Base-by-base conservation (phyloP, 1,140 invertebrate genomes). In the Caenorhabditis brenneri region DNA sequence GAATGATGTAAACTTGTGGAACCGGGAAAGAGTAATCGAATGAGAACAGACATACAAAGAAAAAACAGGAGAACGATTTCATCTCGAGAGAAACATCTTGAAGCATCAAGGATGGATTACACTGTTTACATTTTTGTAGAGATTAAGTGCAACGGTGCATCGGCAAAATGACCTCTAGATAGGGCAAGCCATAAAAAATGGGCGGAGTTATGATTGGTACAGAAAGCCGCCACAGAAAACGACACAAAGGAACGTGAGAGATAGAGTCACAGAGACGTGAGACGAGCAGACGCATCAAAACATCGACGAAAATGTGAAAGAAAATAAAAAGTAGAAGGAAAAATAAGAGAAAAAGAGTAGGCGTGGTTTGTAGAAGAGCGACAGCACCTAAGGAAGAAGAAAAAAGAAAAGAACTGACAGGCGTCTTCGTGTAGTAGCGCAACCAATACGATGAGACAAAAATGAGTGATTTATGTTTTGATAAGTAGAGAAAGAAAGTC, bases 261-360 rank as follows among this genome's bases (percentile, higher is more conserved):
- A 74, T 24, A 12, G n/a, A 74, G 36, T 36, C 2, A 33, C n/a
- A 16, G 65, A 74, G 65, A 74, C 24, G 24, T 42, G 16, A 74
- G 65, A 74, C 65, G 29, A 42, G 65, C 65, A 74, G 65, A 42
- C 36, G 24, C 22, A 74, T 74, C 65, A 74, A 74, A 74, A 74
- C 65, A 74, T 42, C 65, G 65, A 74, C 33, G 65, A 42, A 74
- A 74, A 24, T 31, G 65, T 24, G 7, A 9, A 42, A 74, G 65
- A 74, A 42, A 65, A 36, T 6, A 42, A 46, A 74, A 74, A 74
- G 3, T 15, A 31, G n/a, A 74, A 22, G 10, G 65, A 74, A 42
- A 42, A 19, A 42, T 19, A 15, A 65, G 10, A 36, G 58, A 65
- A 31, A 65, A 19, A 36, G 58, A 24, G 31, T n/a, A 65, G 65